A percentile compares a stretch with the other conserved stretches of the same genome.
These are phyloP conservation scores for Drosophila nasuta DNA, from an alignment of 1,140 invertebrate species.

Conservation along the genomic window DNA sequence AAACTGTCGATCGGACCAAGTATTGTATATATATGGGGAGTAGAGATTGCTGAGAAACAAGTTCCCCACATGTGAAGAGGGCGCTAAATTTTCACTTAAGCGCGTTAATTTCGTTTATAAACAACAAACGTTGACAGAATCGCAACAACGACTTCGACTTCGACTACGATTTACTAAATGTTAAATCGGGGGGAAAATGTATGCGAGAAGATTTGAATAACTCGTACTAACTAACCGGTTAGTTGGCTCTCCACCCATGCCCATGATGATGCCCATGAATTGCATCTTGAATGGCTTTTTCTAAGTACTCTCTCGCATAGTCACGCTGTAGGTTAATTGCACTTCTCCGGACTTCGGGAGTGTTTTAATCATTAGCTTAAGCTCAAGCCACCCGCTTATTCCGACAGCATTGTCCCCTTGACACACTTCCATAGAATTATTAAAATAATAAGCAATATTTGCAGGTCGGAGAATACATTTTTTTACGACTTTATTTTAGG, in stretches of 20 bases:
- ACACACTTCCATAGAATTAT: conserved; percentile 36
- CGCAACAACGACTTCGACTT: conserved; percentile 1
- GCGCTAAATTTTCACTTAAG: conserved; percentile 67
- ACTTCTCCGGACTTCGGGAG: conserved; percentile 5
- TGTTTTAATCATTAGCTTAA: conserved; percentile 13
- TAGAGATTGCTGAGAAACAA: conserved; percentile 28
- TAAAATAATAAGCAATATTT: conserved; percentile 15
- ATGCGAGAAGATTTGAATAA: conserved; percentile 14
- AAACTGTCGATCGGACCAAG: background rate
- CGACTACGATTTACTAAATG: too few relatives aligned
- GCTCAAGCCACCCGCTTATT: conserved; percentile 19
- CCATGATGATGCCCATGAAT: background rate
- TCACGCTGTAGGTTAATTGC: conserved; percentile 36
- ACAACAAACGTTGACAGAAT: conserved; percentile 43
- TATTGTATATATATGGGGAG: too few relatives aligned
- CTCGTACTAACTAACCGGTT: conserved; percentile 61
- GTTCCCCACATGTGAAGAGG: conserved; percentile 23
- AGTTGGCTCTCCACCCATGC: background rate
- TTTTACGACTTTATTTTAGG: conserved; percentile 25
- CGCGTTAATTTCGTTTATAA: conserved; percentile 75
- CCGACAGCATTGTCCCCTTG: conserved; percentile 17
- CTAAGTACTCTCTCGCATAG: conserved; percentile 4
- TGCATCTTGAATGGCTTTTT: conserved; percentile 21
- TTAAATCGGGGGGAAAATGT: background rate
- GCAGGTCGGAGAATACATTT: conserved; percentile 4